Evolutionary conservation across 2,797 vertebrate genomes (phyloP), one percentile per base, ranked within the genome.

Genomic region (Darevskia nairensis): DNA sequence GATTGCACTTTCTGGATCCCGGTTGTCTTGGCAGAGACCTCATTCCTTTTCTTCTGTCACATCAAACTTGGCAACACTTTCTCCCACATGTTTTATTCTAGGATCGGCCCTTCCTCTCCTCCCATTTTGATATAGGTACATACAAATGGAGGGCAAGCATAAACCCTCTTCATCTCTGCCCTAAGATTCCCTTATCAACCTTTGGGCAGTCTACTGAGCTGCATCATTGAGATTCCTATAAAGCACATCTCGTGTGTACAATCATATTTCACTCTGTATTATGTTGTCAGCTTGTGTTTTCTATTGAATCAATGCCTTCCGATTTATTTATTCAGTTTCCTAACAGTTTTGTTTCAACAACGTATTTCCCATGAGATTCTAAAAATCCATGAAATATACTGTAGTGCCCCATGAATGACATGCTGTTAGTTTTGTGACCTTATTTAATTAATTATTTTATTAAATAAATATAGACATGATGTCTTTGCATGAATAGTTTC

Each of bases 401-500:
- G 35, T 85, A 83, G 84, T 94, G 89, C 44, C 19, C 17, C 64
- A 85, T 92, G 64, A 69, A 77, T 68, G 44, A 15, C 13, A 23
- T 46, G 32, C 44, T 86, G 11, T 81, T 75, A 66, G 29, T 11
- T 82, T 39, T 27, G 17, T 46, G 32, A 50, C 41, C 19, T 74
- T 74, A 21, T 74, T 74, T 8, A 74, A 39, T 74, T 74, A 39
- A 74, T 74, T 55, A 55, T 15, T 55, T 55, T 55, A 3, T 74
- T 74, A 39, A 74, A 39, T 39, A 23, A 39, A 74, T 39, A 25
- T 29, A 74, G 13, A 74, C 32, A 41, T 39, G n/a, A 39, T 84
- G 25, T 15, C n/a, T 94, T 86, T 92, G 87, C 92, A 91, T 80
- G 88, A 90, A 91, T 84, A 84, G 81, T 86, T 86, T 94, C 87